Evolutionary conservation across 2,888 invertebrate species (phyloP), one percentile per base, ranked within the genome.

Genomic region (Balanococcus diminutus): DNA sequence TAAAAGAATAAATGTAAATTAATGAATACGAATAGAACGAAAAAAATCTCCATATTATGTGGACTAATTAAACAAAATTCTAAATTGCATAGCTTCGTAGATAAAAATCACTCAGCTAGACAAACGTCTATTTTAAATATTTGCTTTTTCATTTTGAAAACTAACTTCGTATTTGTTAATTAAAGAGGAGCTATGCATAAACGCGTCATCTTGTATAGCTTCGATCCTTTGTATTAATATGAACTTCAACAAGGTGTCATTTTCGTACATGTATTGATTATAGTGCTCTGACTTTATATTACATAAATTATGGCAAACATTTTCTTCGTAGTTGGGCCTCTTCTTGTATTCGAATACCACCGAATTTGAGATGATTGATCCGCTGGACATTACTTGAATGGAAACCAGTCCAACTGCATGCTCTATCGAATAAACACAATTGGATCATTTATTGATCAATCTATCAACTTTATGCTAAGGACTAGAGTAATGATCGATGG

Each of bases 361-460:
- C 87, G 96, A 94, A 90, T 96, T 96, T 82, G 98, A 98, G 88
- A 98, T 95, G 87, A 97, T 94, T 88, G 95, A 95, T 67, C 97
- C 97, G 88, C 96, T 96, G 88, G 96, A 95, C 22, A 97, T 96
- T 46, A 98, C 98, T 91, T 97, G 96, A 82, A 98, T 91, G 1
- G 87, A 85, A n/a, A 87, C 87, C 88, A 96, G 91, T 5, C 98
- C 98, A 4, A 96, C 95, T 89, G 95, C 95, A 89, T 98, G 98
- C 61, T 96, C 97, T 95, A 90, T 42, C n/a, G n/a, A n/a, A n/a
- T n/a, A n/a, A n/a, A n/a, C n/a, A n/a, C n/a, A n/a, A n/a, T n/a
- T n/a, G n/a, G n/a, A n/a, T n/a, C n/a, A 22, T 5, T 51, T 51
- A 6, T n/a, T n/a, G 36, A 36, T n/a, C 28, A 19, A 51, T 1